phyloP scores from a whole-genome alignment of 2,113 vertebrate genomes.

The Gambusia holbrooki region DNA sequence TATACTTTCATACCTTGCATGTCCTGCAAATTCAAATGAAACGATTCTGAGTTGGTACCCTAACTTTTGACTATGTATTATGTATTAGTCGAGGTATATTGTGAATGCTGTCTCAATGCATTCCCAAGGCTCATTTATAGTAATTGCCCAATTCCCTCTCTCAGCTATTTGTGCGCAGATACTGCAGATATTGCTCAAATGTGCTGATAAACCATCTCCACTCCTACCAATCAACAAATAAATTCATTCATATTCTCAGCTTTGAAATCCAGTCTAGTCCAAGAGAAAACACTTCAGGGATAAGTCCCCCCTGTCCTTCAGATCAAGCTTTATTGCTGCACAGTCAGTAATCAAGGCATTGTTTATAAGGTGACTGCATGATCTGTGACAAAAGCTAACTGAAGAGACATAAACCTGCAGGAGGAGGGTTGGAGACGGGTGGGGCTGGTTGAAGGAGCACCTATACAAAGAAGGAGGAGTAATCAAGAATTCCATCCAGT shows the following conservation, averaged over 20 bases:
- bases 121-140: slow-evolving; percentile 50
- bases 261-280: slow-evolving; percentile 29
- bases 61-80: slow-evolving; percentile 46
- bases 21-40: slow-evolving; percentile 29
- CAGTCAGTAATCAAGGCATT: slow-evolving; percentile 73
- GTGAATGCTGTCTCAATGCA: slow-evolving; percentile 52
- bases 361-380: slow-evolving; percentile 62
- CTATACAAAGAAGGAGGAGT: slow-evolving; percentile 50
- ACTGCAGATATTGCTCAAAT: slow-evolving; percentile 37
- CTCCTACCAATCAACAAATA: slow-evolving; percentile 54
- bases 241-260: slow-evolving; percentile 60
- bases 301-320: slow-evolving; percentile 69
- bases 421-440: slow-evolving; percentile 39
- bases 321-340: slow-evolving; percentile 72
- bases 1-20: slow-evolving; percentile 11
- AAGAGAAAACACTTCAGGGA: slow-evolving; percentile 51
- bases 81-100: slow-evolving; percentile 47
- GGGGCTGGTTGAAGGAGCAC: slow-evolving; percentile 11
- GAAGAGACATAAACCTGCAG: slow-evolving; percentile 77
- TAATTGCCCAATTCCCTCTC: slow-evolving; percentile 48
- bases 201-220: slow-evolving; percentile 48
- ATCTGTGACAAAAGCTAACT: slow-evolving; percentile 78
- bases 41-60: slow-evolving; percentile 16
- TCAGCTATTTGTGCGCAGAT: slow-evolving; percentile 17
- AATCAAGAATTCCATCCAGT: slow-evolving; percentile 74